These are phyloP conservation scores for Eupithecia inturbata DNA, from an alignment of 2,888 invertebrate species.

Conservation along the genomic window DNA sequence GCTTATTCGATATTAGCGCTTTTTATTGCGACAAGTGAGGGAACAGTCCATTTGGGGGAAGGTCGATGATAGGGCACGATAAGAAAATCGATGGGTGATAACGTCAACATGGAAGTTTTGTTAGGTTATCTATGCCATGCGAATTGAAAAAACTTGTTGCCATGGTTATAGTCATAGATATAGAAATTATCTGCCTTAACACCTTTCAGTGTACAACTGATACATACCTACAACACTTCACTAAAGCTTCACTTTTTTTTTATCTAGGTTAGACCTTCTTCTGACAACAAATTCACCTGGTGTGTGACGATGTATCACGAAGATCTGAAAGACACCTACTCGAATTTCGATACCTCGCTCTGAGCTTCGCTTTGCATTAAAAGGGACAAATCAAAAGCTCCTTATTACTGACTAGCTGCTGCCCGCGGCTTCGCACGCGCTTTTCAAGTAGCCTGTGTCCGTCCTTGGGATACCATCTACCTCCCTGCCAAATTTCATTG, in stretches of 20 bases:
- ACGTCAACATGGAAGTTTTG: background rate
- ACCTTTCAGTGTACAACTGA: background rate
- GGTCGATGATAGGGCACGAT: constrained; percentile 9
- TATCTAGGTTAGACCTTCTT: too few relatives aligned
- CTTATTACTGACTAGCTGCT: background rate
- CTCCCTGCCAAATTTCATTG: too few relatives aligned
- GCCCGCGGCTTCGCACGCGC: too few relatives aligned
- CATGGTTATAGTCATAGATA: background rate
- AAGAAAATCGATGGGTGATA: constrained; percentile 15
- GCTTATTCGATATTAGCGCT: constrained; percentile 68
- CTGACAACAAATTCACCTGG: too few relatives aligned
- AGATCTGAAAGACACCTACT: background rate
- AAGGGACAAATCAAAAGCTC: background rate
- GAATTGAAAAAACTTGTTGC: background rate
- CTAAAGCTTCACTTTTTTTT: too few relatives aligned
- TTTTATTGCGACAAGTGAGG: constrained; percentile 68
- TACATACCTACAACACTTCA: background rate
- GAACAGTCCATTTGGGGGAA: constrained; percentile 22
- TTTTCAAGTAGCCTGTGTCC: too few relatives aligned
- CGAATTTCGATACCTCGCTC: background rate
- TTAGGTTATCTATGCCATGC: background rate
- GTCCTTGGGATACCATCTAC: too few relatives aligned
- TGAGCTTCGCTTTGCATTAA: background rate
- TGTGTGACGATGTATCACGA: too few relatives aligned
- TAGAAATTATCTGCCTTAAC: background rate